A percentile compares a stretch with the other conserved stretches of the same genome.
These are phyloP conservation scores for Myzus persicae DNA, from an alignment of 1,140 invertebrate species.

Conservation along the genomic window DNA sequence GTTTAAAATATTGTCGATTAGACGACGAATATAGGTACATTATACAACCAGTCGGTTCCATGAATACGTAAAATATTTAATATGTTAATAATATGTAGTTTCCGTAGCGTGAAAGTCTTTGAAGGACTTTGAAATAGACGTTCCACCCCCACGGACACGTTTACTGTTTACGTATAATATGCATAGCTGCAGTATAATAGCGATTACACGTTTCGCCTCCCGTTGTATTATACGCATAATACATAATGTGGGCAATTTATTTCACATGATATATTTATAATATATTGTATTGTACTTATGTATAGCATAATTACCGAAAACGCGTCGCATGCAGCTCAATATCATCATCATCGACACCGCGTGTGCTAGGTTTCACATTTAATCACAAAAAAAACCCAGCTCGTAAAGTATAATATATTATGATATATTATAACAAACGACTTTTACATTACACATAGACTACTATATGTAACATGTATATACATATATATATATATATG, in stretches of 20 bases:
- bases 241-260: neutral
- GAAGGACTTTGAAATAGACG: neutral
- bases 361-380: neutral
- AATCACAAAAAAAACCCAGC: neutral
- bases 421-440: neutral
- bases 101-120: neutral
- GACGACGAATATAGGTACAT: neutral
- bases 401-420: neutral
- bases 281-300: neutral
- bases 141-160: neutral
- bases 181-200: neutral
- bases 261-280: neutral
- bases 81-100: no score
- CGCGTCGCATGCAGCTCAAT: neutral
- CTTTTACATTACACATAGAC: neutral
- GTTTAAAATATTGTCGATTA: neutral
- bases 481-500: no score
- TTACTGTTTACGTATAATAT: neutral
- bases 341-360: neutral
- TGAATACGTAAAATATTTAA: neutral
- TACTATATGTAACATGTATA: no score
- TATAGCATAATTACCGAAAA: neutral
- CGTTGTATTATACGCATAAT: neutral
- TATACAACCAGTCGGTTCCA: neutral
- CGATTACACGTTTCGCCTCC: neutral